Evolutionary conservation across 2,888 invertebrate genomes (phyloP), one percentile per base, ranked within the genome.

Genomic region (Scaptomyza caliginosa): DNA sequence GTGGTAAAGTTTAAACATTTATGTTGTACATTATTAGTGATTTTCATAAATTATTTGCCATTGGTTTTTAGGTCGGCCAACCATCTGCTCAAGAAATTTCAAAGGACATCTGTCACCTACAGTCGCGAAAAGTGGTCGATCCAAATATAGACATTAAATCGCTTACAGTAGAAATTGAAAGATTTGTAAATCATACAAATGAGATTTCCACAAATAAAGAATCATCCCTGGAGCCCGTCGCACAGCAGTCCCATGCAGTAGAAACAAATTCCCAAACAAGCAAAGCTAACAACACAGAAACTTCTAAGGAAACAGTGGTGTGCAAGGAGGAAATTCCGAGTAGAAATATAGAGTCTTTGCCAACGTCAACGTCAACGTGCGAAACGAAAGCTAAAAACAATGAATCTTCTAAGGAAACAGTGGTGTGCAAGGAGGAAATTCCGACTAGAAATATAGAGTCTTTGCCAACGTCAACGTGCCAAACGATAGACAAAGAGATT

Each of bases 121-220:
- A 57, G 16, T 23, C 19, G 19, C 13, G 23, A 7, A 24, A 23
- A 43, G 21, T 36, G 10, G 19, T 23, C 8, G 77, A 58, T 1
- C 36, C 49, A 30, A 67, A 26, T 38, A 65, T 67, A 43, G 75
- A 77, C 17, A 85, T 81, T 17, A 68, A 67, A 45, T 68, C 75
- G 21, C 67, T 87, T 16, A 62, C 88, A 11, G 58, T 43, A 32
- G 88, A 87, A 81, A 81, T 81, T 49, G 76, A 81, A 54, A 55
- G 67, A 51, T 87, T 81, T 68, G 80, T 87, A 42, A 81, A 67
- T 58, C 43, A 62, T 30, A 40, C 51, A 36, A 67, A 55, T 51
- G 45, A 63, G n/a, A 10, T 26, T 38, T 11, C 45, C 16, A 39
- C 38, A 13, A 19, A 26, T 5, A n/a, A 23, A 21, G 1, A 23